These are phyloP conservation scores for Upupa epops DNA, from an alignment of 2,113 vertebrate species.

Conservation along the genomic window DNA sequence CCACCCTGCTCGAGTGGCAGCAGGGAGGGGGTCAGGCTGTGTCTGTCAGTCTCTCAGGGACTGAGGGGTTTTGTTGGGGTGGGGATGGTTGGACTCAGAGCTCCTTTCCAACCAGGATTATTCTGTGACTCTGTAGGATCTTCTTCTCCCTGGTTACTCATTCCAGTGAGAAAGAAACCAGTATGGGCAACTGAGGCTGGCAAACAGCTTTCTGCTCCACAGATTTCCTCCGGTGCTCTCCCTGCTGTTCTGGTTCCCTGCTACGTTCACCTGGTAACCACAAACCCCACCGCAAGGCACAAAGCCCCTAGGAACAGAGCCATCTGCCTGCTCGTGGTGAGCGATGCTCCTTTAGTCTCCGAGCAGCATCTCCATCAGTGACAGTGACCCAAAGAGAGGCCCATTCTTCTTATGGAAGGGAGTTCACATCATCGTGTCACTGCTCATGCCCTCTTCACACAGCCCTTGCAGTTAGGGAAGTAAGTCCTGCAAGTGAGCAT, in stretches of 20 bases:
- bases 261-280: too few relatives aligned
- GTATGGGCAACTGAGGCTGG: background rate
- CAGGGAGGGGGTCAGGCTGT: too few relatives aligned
- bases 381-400: background rate
- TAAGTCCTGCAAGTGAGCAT: background rate
- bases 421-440: background rate
- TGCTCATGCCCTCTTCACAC: background rate
- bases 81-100: background rate
- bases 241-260: too few relatives aligned
- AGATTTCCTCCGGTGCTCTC: background rate
- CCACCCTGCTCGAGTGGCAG: too few relatives aligned
- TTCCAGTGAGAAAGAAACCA: background rate
- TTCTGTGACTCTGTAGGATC: background rate
- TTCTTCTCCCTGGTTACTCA: background rate
- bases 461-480: background rate
- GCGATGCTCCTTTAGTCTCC: background rate
- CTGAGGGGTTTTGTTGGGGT: too few relatives aligned
- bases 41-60: too few relatives aligned
- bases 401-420: background rate
- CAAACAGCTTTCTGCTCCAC: background rate
- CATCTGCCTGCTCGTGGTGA: background rate
- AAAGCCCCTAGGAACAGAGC: background rate
- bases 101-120: background rate
- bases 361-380: background rate
- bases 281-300: too few relatives aligned